phyloP scores from a whole-genome alignment of 2,113 vertebrate genomes.

The Equus przewalskii region DNA sequence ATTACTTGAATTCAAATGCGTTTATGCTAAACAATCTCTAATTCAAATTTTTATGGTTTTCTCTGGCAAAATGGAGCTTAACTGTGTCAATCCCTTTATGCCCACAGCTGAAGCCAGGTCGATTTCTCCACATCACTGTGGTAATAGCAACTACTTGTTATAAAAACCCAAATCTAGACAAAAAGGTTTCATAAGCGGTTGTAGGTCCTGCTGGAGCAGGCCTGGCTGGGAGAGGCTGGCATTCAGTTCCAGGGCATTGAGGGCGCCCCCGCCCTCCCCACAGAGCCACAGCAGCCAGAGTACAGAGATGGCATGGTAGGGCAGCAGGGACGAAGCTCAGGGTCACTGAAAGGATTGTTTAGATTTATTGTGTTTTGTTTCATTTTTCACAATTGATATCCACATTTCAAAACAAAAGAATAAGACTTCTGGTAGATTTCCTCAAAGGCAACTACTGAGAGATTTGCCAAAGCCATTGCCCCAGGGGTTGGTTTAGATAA shows the following conservation, averaged over 20 bases:
- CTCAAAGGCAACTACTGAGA: constrained; percentile 72
- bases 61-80: background rate
- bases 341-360: constrained; percentile 60
- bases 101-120: constrained; percentile 16
- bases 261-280: background rate
- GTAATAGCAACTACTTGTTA: constrained; percentile 23
- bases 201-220: background rate
- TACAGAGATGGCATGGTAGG: background rate
- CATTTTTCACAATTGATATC: constrained; percentile 61
- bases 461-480: constrained; percentile 69
- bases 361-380: constrained; percentile 44
- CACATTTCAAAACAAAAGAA: constrained; percentile 68
- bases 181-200: background rate
- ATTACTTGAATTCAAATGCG: background rate
- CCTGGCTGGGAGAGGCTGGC: background rate
- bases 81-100: background rate
- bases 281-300: background rate
- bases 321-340: background rate
- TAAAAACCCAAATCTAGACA: constrained; percentile 43
- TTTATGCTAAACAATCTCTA: constrained; percentile 21
- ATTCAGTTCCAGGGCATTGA: background rate
- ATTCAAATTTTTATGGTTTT: constrained; percentile 18
- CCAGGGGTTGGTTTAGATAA: constrained; percentile 77
- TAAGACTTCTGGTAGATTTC: constrained; percentile 70
- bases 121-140: constrained; percentile 57